A percentile compares a stretch with the other conserved stretches of the same genome.
Conservation (phyloP, 2,797 vertebrate genomes). For the Coracias cyanogaster region DNA sequence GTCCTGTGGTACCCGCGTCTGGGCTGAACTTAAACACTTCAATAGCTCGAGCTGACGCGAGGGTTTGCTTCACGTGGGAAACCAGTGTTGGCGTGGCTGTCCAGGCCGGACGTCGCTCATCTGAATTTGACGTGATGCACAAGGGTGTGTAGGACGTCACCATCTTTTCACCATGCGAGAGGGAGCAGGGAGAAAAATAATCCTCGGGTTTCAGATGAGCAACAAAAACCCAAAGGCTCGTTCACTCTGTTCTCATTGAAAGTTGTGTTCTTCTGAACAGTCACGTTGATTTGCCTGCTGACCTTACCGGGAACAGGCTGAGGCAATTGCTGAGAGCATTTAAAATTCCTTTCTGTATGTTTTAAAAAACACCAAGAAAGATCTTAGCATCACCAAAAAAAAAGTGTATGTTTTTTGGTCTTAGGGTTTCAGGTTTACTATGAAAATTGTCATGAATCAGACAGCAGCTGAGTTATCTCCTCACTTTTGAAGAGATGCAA, state of each 20-base stretch:
- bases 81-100: fast-evolving
- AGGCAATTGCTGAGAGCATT: neutral
- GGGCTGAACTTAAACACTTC: neutral
- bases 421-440: neutral
- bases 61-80: neutral
- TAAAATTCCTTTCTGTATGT: neutral
- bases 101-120: fast-evolving
- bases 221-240: neutral
- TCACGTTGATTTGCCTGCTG: neutral
- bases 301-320: neutral
- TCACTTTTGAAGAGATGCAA: neutral
- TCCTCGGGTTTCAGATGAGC: neutral
- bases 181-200: neutral
- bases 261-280: neutral
- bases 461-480: neutral
- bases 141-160: neutral
- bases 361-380: neutral
- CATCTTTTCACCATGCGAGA: fast-evolving
- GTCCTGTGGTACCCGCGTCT: neutral
- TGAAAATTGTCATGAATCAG: neutral
- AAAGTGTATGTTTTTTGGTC: neutral
- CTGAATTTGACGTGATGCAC: neutral
- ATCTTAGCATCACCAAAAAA: neutral
- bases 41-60: neutral
- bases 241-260: neutral